Evolutionary conservation across 64 coral and sea anemone species (phyloP).

Genomic region (Pachyseris speciosa): DNA sequence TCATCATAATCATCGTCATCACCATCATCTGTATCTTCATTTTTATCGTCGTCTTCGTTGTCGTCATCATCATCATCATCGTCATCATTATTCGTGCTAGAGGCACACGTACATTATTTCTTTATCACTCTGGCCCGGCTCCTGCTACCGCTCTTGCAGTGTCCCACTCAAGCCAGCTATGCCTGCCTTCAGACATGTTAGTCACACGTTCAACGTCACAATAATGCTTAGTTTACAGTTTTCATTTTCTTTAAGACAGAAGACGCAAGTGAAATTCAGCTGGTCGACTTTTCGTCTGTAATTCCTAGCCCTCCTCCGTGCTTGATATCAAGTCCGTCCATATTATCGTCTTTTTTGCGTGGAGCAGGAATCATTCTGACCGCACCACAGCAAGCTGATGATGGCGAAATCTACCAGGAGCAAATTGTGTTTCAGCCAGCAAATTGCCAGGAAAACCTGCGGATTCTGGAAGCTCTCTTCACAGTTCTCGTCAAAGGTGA

Average conservation of each 20-base stretch:
- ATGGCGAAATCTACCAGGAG: conserved; percentile 70
- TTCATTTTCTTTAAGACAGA: conserved; percentile 66
- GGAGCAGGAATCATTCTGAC: conserved; percentile 71
- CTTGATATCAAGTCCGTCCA: conserved; percentile 43
- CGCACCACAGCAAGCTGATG: conserved; percentile 61
- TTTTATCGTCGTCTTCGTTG: background rate
- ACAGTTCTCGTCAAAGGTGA: conserved; percentile 79
- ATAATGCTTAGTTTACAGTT: too few relatives aligned
- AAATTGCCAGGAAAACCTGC: conserved; percentile 72
- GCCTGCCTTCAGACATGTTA: too few relatives aligned
- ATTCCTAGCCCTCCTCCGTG: conserved; percentile 69
- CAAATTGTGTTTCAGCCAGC: conserved; percentile 88
- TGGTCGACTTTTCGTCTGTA: conserved; percentile 78
- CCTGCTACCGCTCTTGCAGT: background rate
- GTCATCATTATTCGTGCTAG: too few relatives aligned
- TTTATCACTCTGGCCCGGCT: background rate
- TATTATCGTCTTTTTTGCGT: conserved; percentile 67
- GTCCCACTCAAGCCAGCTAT: too few relatives aligned
- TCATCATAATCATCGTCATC: too few relatives aligned
- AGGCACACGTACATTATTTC: background rate
- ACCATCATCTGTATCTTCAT: too few relatives aligned
- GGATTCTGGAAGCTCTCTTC: conserved; percentile 73
- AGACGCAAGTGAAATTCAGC: conserved; percentile 65
- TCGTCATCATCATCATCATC: background rate
- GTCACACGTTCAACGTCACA: too few relatives aligned